Conservation (phyloP, 2,113 vertebrate species). For the Rhinolophus ferrumequinum region DNA sequence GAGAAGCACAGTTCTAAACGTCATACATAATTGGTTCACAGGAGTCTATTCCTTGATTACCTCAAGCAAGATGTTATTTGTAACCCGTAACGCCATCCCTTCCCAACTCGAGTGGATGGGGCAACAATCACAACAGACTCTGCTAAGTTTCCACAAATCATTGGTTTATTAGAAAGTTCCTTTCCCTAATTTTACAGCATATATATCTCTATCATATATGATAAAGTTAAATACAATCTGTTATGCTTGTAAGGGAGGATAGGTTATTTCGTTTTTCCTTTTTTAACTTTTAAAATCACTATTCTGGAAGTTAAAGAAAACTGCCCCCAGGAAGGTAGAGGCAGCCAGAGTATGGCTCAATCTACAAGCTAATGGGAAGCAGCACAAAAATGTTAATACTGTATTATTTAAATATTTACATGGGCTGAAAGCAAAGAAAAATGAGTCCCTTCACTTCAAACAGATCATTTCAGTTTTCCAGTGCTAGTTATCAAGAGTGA, state of each 20-base stretch:
- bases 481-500: conserved; percentile 43
- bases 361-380: conserved; percentile 80
- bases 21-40: background rate
- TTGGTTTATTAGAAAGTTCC: conserved; percentile 88
- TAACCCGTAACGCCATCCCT: background rate
- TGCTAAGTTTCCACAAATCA: conserved; percentile 82
- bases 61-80: conserved; percentile 12
- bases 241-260: conserved; percentile 82
- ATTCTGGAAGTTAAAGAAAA: conserved; percentile 75
- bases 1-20: background rate
- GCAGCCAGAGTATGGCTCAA: conserved; percentile 61
- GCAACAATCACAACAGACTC: conserved; percentile 71
- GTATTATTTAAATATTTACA: conserved; percentile 84
- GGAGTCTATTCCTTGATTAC: background rate
- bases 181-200: conserved; percentile 86
- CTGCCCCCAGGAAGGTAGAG: conserved; percentile 59
- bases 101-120: background rate
- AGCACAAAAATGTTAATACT: conserved; percentile 81
- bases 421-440: conserved; percentile 70
- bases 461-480: conserved; percentile 61
- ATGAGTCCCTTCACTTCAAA: conserved; percentile 75
- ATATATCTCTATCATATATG: conserved; percentile 85
- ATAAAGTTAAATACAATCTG: conserved; percentile 88
- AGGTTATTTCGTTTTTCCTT: conserved; percentile 76
- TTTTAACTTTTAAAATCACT: conserved; percentile 76